Base-by-base conservation (phyloP, 2,888 invertebrate genomes). In the Tanypteryx hageni region DNA sequence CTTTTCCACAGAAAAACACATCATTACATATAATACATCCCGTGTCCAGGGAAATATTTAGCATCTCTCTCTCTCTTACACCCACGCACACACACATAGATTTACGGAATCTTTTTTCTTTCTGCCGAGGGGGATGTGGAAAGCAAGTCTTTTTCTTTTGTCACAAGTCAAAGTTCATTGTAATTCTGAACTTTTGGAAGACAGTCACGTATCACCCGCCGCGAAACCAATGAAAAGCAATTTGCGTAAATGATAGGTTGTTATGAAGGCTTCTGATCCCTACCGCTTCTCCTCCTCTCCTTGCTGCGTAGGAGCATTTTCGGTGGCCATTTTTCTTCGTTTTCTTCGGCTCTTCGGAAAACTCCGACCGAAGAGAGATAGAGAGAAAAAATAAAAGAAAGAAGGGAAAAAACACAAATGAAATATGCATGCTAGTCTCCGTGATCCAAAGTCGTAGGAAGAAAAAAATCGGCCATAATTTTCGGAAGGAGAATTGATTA, bases 171-270 rank as follows among this genome's bases (percentile, higher is more conserved):
- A 86, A 61, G 31, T 86, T 61, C 61, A 61, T 27, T 57, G 59
- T n/a, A 22, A 85, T 61, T 61, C 18, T 27, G 86, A 85, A 85
- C 22, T 58, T 85, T 61, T 2, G 61, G 27, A 86, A 16, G 16
- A 18, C 16, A 31, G 61, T 86, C 59, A 61, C 86, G 86, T 59
- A 86, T 61, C 86, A 27, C 18, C 13, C 27, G 4, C 31, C 8
- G 61, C 27, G 86, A 61, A 86, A 61, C 59, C 61, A n/a, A 85
- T 27, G 82, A 59, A 85, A 61, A 59, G 86, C 59, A 57, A 61
- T 86, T 61, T 86, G 59, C 61, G 27, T 86, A 61, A 61, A 86
- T 61, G 61, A 61, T 27, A 27, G 31, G 86, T 59, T 59, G 86
- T 86, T 59, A 86, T 16, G 86, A 31, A 59, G 86, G 18, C 59